Conservation (phyloP, 2,888 invertebrate genomes). For the Microctonus hyperodae region DNA sequence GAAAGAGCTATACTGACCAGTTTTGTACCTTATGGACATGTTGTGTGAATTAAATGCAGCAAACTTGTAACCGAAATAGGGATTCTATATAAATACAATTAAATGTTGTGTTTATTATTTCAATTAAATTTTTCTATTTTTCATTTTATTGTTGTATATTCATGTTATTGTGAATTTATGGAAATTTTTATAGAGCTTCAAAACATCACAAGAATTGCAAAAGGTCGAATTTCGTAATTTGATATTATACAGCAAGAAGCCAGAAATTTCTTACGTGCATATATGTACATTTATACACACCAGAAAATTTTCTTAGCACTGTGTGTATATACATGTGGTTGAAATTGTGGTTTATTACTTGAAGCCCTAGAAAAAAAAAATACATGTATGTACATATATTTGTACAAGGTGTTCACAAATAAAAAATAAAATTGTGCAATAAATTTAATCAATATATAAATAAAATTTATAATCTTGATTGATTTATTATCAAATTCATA, state of each 20-base stretch:
- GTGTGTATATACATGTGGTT: not conserved
- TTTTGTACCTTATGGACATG: not conserved
- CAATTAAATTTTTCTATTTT: too few species aligned
- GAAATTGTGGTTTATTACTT: not conserved
- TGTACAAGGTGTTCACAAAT: too few species aligned
- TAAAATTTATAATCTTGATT: not conserved
- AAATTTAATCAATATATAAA: not conserved
- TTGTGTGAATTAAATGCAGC: not conserved
- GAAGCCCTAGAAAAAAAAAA: not conserved
- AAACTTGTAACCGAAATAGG: not conserved
- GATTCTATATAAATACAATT: too few species aligned
- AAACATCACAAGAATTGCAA: not conserved
- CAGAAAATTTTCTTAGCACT: too few species aligned
- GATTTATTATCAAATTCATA: not conserved
- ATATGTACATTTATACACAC: not conserved
- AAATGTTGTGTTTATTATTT: too few species aligned
- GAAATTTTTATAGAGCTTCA: too few species aligned
- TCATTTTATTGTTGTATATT: too few species aligned
- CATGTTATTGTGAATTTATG: too few species aligned
- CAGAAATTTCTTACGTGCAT: not conserved
- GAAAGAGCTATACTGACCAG: not conserved
- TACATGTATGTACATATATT: too few species aligned
- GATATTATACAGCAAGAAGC: not conserved
- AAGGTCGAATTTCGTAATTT: not conserved
- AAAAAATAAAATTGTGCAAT: not conserved